Conservation (phyloP, 1,140 invertebrate species). For the Rhyzopertha dominica region DNA sequence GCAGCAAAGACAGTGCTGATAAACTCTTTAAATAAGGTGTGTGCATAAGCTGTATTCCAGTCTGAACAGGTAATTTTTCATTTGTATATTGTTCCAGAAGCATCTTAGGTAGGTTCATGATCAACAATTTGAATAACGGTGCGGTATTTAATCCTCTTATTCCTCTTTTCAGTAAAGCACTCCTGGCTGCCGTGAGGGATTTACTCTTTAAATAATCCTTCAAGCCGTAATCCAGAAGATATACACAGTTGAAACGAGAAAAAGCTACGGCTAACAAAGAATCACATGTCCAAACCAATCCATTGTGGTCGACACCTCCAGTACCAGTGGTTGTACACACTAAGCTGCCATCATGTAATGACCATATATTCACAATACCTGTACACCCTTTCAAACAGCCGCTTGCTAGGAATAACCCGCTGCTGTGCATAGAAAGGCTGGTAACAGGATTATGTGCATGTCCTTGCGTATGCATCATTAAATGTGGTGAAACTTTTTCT, state of each 20-base stretch:
- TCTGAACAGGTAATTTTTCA: slow-evolving; percentile 55
- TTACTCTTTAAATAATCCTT: slow-evolving; percentile 46
- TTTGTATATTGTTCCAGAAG: slow-evolving; percentile 54
- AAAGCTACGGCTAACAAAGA: slow-evolving; percentile 51
- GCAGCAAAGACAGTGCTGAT: slow-evolving; percentile 51
- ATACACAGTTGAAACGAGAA: slow-evolving; percentile 52
- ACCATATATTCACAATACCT: slow-evolving; percentile 62
- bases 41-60: slow-evolving; percentile 57
- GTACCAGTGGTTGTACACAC: slow-evolving; percentile 54
- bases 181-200: slow-evolving; percentile 50
- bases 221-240: slow-evolving; percentile 47
- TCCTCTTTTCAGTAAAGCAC: slow-evolving; percentile 50
- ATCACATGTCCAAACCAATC: slow-evolving; percentile 48
- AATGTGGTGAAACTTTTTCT: slow-evolving; percentile 27
- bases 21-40: slow-evolving; percentile 59
- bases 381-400: slow-evolving; percentile 48
- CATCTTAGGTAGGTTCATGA: slow-evolving; percentile 50
- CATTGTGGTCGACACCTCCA: slow-evolving; percentile 49
- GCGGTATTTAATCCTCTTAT: slow-evolving; percentile 53
- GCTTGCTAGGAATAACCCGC: slow-evolving; percentile 53
- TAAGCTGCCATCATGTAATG: slow-evolving; percentile 54
- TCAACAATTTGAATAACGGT: slow-evolving; percentile 53
- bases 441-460: slow-evolving; percentile 53
- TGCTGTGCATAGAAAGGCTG: slow-evolving; percentile 49
- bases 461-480: slow-evolving; percentile 49